Evolutionary conservation across 2,113 vertebrate genomes (phyloP).

Genomic region (Alethe diademata): DNA sequence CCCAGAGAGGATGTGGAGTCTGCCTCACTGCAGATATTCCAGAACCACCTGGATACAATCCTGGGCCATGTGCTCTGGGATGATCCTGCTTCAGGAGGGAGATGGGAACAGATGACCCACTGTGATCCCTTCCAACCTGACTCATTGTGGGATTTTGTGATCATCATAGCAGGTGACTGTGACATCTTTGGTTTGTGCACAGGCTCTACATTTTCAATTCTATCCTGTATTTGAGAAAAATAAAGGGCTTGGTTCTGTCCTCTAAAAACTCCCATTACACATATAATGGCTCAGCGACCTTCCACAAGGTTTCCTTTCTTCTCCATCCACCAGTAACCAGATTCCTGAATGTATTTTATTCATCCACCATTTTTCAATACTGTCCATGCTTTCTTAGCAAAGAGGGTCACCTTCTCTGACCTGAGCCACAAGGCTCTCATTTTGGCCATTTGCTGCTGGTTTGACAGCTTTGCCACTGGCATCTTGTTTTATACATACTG

Average conservation of each 20-base stretch:
- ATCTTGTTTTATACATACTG: not conserved
- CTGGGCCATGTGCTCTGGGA: not conserved
- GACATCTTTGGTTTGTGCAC: not conserved
- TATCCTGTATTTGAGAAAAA: not conserved
- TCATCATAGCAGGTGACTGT: rapidly evolving
- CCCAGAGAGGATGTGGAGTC: not conserved
- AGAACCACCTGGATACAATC: rapidly evolving
- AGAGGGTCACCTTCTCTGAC: not conserved
- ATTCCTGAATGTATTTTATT: not conserved
- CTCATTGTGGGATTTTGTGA: not conserved
- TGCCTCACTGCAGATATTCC: not conserved
- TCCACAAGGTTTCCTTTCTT: not conserved
- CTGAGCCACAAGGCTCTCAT: not conserved
- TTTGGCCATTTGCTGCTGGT: not conserved
- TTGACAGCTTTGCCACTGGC: not conserved
- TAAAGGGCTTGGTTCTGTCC: not conserved
- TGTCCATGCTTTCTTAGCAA: not conserved
- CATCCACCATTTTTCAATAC: not conserved
- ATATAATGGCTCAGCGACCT: not conserved
- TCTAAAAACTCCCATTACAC: not conserved
- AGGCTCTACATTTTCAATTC: not conserved
- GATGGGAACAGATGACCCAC: rapidly evolving
- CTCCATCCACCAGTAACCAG: not conserved
- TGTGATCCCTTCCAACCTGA: not conserved
- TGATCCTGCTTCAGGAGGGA: not conserved